Evolutionary conservation across 2,888 invertebrate species (phyloP), one percentile per base, ranked within the genome.

Genomic region (Schizaphis graminum): DNA sequence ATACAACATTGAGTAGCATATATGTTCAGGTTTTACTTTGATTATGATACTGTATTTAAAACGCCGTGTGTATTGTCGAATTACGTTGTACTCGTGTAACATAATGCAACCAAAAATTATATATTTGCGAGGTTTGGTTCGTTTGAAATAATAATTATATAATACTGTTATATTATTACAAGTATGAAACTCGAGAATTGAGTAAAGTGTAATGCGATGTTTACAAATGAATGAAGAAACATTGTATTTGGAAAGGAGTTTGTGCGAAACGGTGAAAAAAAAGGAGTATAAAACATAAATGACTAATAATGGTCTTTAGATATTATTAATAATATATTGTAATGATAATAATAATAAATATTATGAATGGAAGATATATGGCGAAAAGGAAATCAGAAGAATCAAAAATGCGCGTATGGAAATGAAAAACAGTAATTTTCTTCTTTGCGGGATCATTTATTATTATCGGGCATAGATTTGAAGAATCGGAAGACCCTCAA

Each of bases 31-130:
- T 77, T 77, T 21, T 77, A 77, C 21, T 77, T 77, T 21, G 77
- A 8, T 21, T 35, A 41, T 35, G 77, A 77, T 21, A 77, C 77
- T 21, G 35, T 77, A 35, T 77, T 77, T 21, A 77, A 77, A 35
- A 77, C 21, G 21, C 35, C 21, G 35, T 35, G 21, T 77, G 8
- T 35, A 35, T 35, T 77, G 21, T 77, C 35, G 77, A 35, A 77
- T 77, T 77, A 24, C 35, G 77, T 67, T 77, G 35, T 77, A 35
- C 77, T 77, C 35, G 35, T 77, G 35, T 35, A 77, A 21, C 77
- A 35, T 77, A 77, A 41, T 77, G 77, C 77, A 77, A 77, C 77
- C 35, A 77, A 77, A 77, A 77, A 77, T 77, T 77, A 77, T 35
- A 77, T 35, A 77, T 77, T 7, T 77, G 8, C 21, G 67, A 21